Conservation (phyloP, 2,888 invertebrate species). For the Oligia strigilis region DNA sequence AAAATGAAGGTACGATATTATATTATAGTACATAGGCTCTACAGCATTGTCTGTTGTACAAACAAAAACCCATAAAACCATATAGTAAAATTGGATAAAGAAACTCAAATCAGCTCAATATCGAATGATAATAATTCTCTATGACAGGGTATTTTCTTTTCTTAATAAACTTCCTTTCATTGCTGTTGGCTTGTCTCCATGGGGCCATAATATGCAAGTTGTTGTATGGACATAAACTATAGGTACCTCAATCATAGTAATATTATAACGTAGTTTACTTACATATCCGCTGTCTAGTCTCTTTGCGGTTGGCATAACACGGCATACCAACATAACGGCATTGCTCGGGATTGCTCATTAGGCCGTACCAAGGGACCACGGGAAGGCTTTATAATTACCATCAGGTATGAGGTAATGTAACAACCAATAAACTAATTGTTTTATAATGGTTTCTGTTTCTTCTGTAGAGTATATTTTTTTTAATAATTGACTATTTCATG, state of each 20-base stretch:
- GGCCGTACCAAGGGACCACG: slow-evolving; percentile 19
- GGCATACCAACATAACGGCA: slow-evolving; percentile 45
- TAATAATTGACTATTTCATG: background rate
- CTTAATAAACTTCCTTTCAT: background rate
- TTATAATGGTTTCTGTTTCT: background rate
- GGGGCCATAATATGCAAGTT: background rate
- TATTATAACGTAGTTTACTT: slow-evolving; percentile 16
- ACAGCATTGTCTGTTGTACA: background rate
- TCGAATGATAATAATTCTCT: background rate
- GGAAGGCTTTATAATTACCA: slow-evolving; percentile 18
- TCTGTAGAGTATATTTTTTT: too few species aligned
- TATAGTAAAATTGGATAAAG: background rate
- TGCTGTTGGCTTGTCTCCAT: background rate
- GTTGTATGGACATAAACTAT: background rate
- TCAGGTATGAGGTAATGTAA: slow-evolving; percentile 5
- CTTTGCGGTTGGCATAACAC: slow-evolving; percentile 32
- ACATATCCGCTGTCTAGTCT: background rate
- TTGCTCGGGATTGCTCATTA: slow-evolving; percentile 39
- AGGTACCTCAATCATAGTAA: background rate
- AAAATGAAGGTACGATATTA: background rate
- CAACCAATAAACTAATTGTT: slow-evolving; percentile 3
- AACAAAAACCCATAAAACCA: background rate
- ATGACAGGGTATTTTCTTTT: background rate
- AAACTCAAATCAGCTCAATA: background rate
- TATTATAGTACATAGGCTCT: background rate